Base-by-base conservation (phyloP, 2,888 invertebrate genomes). In the Thereva nobilitata region DNA sequence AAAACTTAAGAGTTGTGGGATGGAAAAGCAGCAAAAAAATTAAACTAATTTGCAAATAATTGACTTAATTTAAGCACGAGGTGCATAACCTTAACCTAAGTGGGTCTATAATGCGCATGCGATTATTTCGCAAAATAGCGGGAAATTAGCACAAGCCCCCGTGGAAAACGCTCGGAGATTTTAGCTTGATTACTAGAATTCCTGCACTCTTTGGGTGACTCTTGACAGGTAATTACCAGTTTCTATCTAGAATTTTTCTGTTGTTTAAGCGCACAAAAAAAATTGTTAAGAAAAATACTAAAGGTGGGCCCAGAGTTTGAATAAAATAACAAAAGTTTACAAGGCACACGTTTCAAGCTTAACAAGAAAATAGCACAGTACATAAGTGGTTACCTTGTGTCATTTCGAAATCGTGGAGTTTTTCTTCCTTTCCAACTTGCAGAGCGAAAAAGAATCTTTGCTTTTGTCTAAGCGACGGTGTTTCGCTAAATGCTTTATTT, bases 191-290 rank as follows among this genome's bases (percentile, higher is more conserved):
- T 23, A 23, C 23, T 23, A 23, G 23, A 23, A 23, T 23, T 2
- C 23, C 23, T 23, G 23, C 23, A 23, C 23, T 4, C 6, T 7
- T 53, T 37, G n/a, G n/a, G n/a, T 9, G 40, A 53, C n/a, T 12
- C 49, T 49, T 37, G 38, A 53, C 53, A 53, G 37, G 38, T 53
- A 53, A 53, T 53, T 53, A 38, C 53, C 37, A 53, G 37, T 10
- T 38, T 23, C 23, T 10, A 53, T 53, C 38, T 53, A 40, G 38
- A 8, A 38, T 38, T 38, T 53, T 53, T 40, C n/a, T 38, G 38
- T 7, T 37, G 53, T 23, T 23, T 23, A 23, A 23, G 23, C 23
- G 23, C 23, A 23, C 23, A 23, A 23, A 23, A 23, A 23, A 23
- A 23, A 23, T 23, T 23, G 23, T 23, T 23, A 23, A 23, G 23